A percentile compares a stretch with the other conserved stretches of the same genome.
phyloP scores from a whole-genome alignment of 2,888 invertebrate species.

The Meandrusa payeni region DNA sequence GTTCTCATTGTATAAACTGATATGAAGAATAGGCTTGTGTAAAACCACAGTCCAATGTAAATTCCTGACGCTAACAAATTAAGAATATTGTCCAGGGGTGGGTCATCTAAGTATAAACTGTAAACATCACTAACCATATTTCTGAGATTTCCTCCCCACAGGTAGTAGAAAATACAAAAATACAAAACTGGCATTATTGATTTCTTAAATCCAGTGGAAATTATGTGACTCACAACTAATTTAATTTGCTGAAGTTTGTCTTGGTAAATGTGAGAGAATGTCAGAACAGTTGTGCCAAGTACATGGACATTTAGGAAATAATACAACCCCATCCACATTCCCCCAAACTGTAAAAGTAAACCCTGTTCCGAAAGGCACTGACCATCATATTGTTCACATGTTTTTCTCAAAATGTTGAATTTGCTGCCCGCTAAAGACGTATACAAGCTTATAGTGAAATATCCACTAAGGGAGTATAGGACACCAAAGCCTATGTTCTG shows the following conservation, averaged over 20 bases:
- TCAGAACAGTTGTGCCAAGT: constrained; percentile 75
- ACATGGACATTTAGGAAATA: constrained; percentile 81
- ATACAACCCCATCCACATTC: constrained; percentile 83
- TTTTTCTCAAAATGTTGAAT: constrained; percentile 74
- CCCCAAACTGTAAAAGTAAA: constrained; percentile 84
- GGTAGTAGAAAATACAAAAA: constrained; percentile 82
- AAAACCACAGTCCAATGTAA: constrained; percentile 85
- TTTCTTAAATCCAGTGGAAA: constrained; percentile 80
- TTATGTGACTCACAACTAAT: constrained; percentile 74
- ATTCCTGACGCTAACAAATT: constrained; percentile 71
- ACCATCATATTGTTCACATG: constrained; percentile 65
- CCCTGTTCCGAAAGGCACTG: constrained; percentile 84
- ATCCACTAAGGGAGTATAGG: constrained; percentile 83
- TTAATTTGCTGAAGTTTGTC: constrained; percentile 85
- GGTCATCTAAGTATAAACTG: constrained; percentile 74
- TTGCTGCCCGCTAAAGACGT: constrained; percentile 82
- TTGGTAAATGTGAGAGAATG: constrained; percentile 86
- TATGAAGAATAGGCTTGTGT: constrained; percentile 84
- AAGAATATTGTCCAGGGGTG: constrained; percentile 70
- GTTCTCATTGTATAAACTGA: constrained; percentile 86
- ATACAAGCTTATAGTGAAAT: constrained; percentile 85
- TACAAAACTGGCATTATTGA: constrained; percentile 83
- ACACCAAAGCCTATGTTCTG: constrained; percentile 79
- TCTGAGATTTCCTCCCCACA: constrained; percentile 81
- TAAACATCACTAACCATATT: constrained; percentile 74